Base-by-base conservation (phyloP, 2,113 vertebrate species). In the Cyrtonyx montezumae region DNA sequence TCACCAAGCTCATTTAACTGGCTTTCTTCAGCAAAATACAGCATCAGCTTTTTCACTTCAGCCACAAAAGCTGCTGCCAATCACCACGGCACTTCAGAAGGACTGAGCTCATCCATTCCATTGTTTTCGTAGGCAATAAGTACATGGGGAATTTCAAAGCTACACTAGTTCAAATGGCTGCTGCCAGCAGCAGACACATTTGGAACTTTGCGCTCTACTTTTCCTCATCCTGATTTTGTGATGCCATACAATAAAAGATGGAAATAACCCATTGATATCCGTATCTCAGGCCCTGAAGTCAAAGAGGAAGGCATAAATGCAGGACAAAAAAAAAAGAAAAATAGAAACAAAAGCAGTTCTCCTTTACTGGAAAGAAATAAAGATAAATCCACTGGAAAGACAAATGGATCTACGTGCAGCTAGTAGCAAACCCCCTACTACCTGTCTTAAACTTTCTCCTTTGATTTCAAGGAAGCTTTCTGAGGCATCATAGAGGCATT, bases 51-150 rank as follows among this genome's bases (percentile, higher is more conserved):
- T 91, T 93, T 85, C 45, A 63, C 40, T 93, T 92, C 82, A 77
- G 12, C 67, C 62, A 21, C 0, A 0, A 43, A 92, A 70, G 37
- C 11, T 69, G 6, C 49, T 94, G 87, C 40, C 90, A 87, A 49
- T 45, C 42, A 59, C 36, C 56, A 88, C 25, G 61, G 76, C 30
- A 91, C 79, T 95, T 96, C 91, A 96, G 87, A 93, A 78, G 66
- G n/a, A 83, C 25, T 2, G 2, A 82, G 42, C 36, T 73, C 3
- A 0, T 69, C 56, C 78, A 45, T 63, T 53, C 78, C 58, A 67
- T 45, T 87, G n/a, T 58, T 93, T 91, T 73, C 49, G 51, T 59
- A 76, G 62, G 45, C 37, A 85, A 83, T 23, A 79, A 85, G 83
- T n/a, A 75, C 2, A 51, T 3, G 5, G 26, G 32, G 92, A 84